Evolutionary conservation across 2,888 invertebrate species (phyloP), one percentile per base, ranked within the genome.

Genomic region (Lampropteryx suffumata): DNA sequence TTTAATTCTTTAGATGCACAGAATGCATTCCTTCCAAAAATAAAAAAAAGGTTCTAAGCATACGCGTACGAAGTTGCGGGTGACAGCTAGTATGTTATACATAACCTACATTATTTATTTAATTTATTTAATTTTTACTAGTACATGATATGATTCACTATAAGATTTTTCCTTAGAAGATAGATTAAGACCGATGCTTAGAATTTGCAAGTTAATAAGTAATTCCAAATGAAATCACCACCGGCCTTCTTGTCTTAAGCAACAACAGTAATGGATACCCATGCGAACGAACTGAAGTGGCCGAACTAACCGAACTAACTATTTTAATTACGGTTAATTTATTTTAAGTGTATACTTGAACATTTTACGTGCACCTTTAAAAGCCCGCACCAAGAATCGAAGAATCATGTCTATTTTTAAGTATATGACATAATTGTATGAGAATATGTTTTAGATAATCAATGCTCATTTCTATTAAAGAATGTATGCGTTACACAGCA

Each of bases 261-360:
- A 64, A 64, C 59, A 51, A 58, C 40, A 59, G 58, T 61, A 65
- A 68, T 65, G 53, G 65, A 70, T 69, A 69, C 59, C 63, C 65
- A 67, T 67, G 65, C 53, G 68, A 71, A 71, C 64, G 59, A 65
- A 66, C 67, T 76, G 67, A 75, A 81, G 79, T 76, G 71, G 67
- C 67, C 65, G 56, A 59, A 62, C 60, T 58, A 53, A 64, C 60
- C 30, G 56, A 49, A n/a, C n/a, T 52, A 76, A 69, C 64, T 81
- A 79, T 79, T 82, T 82, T 78, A 78, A 79, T 75, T 76, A 68
- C 65, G 28, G 65, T 74, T 71, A 56, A 69, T 76, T 69, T 64
- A 68, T 61, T 73, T 65, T 59, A 71, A 75, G 73, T 75, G 66
- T 61, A 60, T 60, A 71, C 76, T 82, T 65, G 68, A 79, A 64